phyloP scores from a whole-genome alignment of 2,113 vertebrate genomes.

The Syngnathoides biaculeatus region DNA sequence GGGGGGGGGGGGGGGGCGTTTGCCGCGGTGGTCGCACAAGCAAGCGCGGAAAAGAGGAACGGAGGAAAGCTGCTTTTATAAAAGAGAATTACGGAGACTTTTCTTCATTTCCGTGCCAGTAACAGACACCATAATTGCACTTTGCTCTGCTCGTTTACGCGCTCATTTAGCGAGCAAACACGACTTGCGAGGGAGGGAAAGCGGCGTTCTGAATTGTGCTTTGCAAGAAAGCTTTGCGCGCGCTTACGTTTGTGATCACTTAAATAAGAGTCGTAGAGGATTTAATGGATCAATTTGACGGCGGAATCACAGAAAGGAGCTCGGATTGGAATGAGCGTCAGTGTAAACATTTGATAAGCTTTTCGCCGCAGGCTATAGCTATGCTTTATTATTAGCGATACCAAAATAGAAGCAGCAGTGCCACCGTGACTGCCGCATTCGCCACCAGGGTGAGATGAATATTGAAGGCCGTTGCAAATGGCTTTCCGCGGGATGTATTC shows the following conservation, averaged over 20 bases:
- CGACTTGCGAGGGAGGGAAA: conserved; percentile 4
- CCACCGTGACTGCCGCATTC: neutral
- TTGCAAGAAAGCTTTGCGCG: conserved; percentile 26
- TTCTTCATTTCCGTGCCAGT: conserved; percentile 5
- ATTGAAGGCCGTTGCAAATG: conserved; percentile 24
- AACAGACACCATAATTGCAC: conserved; percentile 15
- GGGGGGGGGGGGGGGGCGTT: conserved; percentile 36
- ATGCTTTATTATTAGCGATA: conserved; percentile 57
- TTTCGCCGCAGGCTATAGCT: conserved; percentile 56
- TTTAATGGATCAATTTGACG: conserved; percentile 68
- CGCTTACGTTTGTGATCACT: conserved; percentile 40
- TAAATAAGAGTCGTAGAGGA: conserved; percentile 58
- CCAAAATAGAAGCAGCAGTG: conserved; percentile 49
- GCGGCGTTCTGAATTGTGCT: conserved; percentile 15
- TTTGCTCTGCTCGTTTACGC: conserved; percentile 14
- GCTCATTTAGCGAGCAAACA: conserved; percentile 35
- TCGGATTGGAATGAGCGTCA: conserved; percentile 52
- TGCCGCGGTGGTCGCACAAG: conserved; percentile 16
- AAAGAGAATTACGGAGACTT: conserved; percentile 21
- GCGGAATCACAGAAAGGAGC: conserved; percentile 52
- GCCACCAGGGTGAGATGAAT: conserved; percentile 4
- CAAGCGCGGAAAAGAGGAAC: conserved; percentile 5
- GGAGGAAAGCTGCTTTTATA: conserved; percentile 32
- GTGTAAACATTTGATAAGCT: conserved; percentile 67
- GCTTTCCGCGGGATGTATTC: conserved; percentile 42